phyloP scores from a whole-genome alignment of 2,113 vertebrate genomes.

The Athene cunicularia region DNA sequence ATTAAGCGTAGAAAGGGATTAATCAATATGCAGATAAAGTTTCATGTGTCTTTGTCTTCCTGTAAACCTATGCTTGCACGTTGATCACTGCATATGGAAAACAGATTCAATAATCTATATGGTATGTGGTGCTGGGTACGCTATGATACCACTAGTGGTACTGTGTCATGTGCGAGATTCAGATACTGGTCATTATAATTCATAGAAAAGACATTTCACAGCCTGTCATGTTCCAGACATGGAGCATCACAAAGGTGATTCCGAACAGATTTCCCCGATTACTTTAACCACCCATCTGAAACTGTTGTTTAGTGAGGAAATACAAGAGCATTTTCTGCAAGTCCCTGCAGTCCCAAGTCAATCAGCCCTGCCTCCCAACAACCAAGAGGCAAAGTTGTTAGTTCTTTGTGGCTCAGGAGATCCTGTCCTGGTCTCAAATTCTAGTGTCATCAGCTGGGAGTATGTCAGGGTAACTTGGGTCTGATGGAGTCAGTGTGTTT shows the following conservation, averaged over 20 bases:
- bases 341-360: neutral
- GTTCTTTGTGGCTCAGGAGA: neutral
- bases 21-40: neutral
- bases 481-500: neutral
- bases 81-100: neutral
- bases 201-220: neutral
- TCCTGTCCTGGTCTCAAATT: neutral
- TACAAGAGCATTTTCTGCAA: neutral
- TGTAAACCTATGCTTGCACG: neutral
- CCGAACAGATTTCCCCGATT: fast-evolving
- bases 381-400: neutral
- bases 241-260: neutral
- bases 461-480: neutral
- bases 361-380: neutral
- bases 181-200: neutral
- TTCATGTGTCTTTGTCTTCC: neutral
- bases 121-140: neutral
- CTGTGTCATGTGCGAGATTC: neutral
- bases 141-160: neutral
- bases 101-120: neutral
- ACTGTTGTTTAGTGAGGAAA: neutral
- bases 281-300: neutral
- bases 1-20: neutral
- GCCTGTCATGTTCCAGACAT: neutral
- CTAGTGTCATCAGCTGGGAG: neutral